These are phyloP conservation scores for Petaurus breviceps DNA, from an alignment of 2,113 vertebrate genomes.

Conservation along the genomic window DNA sequence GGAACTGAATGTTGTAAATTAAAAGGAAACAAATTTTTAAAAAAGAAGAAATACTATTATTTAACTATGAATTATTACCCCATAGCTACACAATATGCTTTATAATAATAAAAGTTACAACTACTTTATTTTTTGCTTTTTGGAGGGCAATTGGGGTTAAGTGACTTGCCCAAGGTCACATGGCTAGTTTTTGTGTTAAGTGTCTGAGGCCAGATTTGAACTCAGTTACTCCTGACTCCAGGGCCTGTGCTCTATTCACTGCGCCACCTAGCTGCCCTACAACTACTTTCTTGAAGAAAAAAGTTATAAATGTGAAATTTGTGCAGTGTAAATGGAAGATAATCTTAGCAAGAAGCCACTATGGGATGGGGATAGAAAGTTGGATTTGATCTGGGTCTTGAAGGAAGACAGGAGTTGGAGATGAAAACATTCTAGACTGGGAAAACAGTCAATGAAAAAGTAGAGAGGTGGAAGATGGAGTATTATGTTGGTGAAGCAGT, in stretches of 20 bases:
- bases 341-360: background rate
- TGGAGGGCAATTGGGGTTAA: too few species aligned
- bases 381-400: background rate
- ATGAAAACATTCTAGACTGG: background rate
- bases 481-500: background rate
- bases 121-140: too few species aligned
- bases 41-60: background rate
- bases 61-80: constrained; percentile 1
- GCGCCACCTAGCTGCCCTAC: too few species aligned
- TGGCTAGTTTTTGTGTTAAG: too few species aligned
- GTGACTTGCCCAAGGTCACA: too few species aligned
- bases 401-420: background rate
- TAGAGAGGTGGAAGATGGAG: background rate
- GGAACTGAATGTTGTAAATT: too few species aligned
- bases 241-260: too few species aligned
- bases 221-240: too few species aligned
- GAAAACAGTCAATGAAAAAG: background rate
- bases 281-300: background rate
- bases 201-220: too few species aligned
- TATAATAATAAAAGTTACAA: constrained; percentile 28
- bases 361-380: background rate
- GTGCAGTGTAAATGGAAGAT: background rate
- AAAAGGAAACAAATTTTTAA: too few species aligned
- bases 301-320: background rate
- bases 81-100: background rate